Evolutionary conservation across 2,888 invertebrate genomes (phyloP), one percentile per base, ranked within the genome.

Genomic region (Rambutsinella grinnellia): DNA sequence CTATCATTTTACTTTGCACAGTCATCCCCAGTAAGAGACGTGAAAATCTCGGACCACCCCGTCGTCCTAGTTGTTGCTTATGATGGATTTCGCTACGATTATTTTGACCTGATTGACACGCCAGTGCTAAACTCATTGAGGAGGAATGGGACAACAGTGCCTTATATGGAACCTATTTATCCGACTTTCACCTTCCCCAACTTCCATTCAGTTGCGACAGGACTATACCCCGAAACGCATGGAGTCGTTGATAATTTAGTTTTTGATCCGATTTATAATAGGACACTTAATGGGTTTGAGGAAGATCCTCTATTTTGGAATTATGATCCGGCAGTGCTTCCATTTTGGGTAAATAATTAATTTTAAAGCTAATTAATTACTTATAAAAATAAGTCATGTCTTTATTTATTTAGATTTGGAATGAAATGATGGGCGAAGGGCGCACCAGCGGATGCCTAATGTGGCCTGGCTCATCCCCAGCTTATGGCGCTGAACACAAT

Each of bases 121-220:
- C 90, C 91, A 0, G 89, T 88, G 81, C 88, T 93, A 86, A 87
- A 89, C 51, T 86, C 86, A 67, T 84, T 93, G 51, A 88, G 89
- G 51, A 84, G 86, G 15, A 85, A 88, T 72, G 92, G 92, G 3
- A 89, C 90, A 8, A 87, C 88, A 79, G 87, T 90, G 0, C 89
- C 90, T 75, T 89, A 89, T 82, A 88, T 92, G 87, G 86, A 87
- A 57, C 90, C 90, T 83, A 88, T 90, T 28, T 92, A 91, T 85
- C 89, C 90, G 0, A 92, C 93, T 0, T 91, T 91, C 86, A 93
- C 93, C 0, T 91, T 91, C 84, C 91, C 92, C 0, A 93, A 93
- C 87, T 93, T 93, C 86, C 91, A 91, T 84, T 89, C 91, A 0
- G 90, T 93, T 69, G 91, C 90, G 0, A 93, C 91, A 28, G 92